These are phyloP conservation scores for Perdita meconis DNA, from an alignment of 2,888 invertebrate species.

Conservation along the genomic window DNA sequence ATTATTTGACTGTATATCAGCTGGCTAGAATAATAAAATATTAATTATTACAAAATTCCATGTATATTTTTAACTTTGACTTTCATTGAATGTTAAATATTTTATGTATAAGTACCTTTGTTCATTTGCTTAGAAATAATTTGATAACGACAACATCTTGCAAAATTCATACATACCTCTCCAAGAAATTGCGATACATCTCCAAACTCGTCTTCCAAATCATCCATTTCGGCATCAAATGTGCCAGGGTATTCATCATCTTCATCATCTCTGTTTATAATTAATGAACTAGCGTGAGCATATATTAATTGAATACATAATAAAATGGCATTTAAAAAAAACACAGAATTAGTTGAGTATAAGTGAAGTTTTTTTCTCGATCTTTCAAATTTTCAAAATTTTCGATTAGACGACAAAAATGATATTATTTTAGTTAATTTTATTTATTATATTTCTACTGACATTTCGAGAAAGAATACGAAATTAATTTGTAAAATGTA, in stretches of 20 bases:
- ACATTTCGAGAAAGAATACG: neutral
- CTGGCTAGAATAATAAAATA: constrained; percentile 43
- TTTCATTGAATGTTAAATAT: neutral
- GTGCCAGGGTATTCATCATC: constrained; percentile 87
- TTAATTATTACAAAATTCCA: constrained; percentile 8
- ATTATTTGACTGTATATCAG: constrained; percentile 6
- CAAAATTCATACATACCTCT: constrained; percentile 76
- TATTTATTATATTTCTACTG: neutral
- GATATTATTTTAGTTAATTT: too few species aligned
- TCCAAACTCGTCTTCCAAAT: constrained; percentile 85
- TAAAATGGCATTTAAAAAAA: neutral
- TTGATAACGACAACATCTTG: neutral
- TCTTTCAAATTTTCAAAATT: too few species aligned
- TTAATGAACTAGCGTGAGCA: neutral
- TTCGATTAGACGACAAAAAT: too few species aligned
- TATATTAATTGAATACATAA: neutral
- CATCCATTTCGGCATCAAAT: constrained; percentile 90
- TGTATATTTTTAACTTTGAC: neutral
- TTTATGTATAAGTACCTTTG: neutral
- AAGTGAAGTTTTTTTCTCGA: too few species aligned
- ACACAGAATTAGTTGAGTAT: too few species aligned
- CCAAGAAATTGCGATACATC: constrained; percentile 85
- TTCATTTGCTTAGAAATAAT: neutral
- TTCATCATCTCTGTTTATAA: constrained; percentile 84
- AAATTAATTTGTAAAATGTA: neutral